Evolutionary conservation across 2,797 vertebrate genomes (phyloP).

Genomic region (Pipistrellus kuhlii): DNA sequence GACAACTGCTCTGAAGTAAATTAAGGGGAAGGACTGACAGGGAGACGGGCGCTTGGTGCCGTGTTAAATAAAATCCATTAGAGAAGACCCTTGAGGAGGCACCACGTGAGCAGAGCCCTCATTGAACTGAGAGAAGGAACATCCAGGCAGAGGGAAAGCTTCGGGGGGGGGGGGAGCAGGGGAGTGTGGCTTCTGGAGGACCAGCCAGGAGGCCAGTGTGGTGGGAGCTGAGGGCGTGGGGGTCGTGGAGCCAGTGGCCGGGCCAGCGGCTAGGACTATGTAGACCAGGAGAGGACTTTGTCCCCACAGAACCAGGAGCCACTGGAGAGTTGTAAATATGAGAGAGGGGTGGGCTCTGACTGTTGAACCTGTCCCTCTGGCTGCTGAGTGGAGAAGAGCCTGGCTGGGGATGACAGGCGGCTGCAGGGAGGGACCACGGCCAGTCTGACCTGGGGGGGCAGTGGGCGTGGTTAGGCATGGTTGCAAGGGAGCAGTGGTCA

Average conservation of each 20-base stretch:
- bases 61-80: not conserved
- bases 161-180: too few species aligned
- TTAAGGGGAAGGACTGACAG: not conserved
- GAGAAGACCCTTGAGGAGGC: not conserved
- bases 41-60: not conserved
- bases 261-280: not conserved
- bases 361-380: not conserved
- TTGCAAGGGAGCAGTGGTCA: not conserved
- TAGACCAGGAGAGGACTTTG: not conserved
- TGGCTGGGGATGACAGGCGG: not conserved
- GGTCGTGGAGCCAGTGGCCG: accelerated
- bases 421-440: not conserved
- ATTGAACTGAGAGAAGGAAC: not conserved
- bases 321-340: not conserved
- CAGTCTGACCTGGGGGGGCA: not conserved
- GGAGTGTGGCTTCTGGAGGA: not conserved
- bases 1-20: not conserved
- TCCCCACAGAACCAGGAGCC: not conserved
- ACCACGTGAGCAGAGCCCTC: not conserved
- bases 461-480: not conserved
- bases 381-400: not conserved
- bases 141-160: not conserved
- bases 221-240: not conserved
- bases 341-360: not conserved
- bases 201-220: not conserved